Base-by-base conservation (phyloP, 1,140 invertebrate species). In the Bradynema listronoti region DNA sequence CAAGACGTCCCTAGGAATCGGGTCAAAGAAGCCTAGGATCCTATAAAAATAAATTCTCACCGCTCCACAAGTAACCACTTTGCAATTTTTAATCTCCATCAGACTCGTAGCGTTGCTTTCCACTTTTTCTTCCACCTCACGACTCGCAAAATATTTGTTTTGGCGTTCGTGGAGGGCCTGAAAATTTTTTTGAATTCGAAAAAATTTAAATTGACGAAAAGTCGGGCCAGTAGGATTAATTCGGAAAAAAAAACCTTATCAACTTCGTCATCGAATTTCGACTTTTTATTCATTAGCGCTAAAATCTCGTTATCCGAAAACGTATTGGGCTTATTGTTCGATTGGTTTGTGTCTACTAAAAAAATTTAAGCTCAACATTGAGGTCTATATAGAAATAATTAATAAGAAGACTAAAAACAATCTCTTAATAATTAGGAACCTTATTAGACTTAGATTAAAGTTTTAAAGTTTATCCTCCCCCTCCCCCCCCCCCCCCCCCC, bases 11-110 rank as follows among this genome's bases (percentile, higher is more conserved):
- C 30, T 6, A n/a, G 51, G 7, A 32, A 58, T 47, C 2, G 9
- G 25, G 25, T 24, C 3, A 11, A 16, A 54, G 24, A 49, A 49
- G 24, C 47, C 22, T 56, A 4, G 24, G 49, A 52, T 24, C 3
- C 7, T 1, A 50, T 50, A 1, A 25, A 1, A 9, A 56, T 22
- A 14, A 2, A 56, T 4, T 53, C 25, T 72, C 46, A 67, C 65
- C 9, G n/a, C 27, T 53, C 52, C 56, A 36, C 66, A 68, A 14
- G 69, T 64, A 3, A 68, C 62, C 5, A 68, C 66, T 33, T 57
- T 52, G 39, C 73, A 66, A 33, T 68, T 45, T 3, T 69, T 71
- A 25, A 71, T 33, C 30, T 68, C 66, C 66, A 72, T 71, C 22
- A 71, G 22, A 19, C 43, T 59, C 19, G 66, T 68, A 9, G 50